Evolutionary conservation across 37 sponge, comb jelly and placozoan genomes (phyloP).

Genomic region (Beroe forskalii): DNA sequence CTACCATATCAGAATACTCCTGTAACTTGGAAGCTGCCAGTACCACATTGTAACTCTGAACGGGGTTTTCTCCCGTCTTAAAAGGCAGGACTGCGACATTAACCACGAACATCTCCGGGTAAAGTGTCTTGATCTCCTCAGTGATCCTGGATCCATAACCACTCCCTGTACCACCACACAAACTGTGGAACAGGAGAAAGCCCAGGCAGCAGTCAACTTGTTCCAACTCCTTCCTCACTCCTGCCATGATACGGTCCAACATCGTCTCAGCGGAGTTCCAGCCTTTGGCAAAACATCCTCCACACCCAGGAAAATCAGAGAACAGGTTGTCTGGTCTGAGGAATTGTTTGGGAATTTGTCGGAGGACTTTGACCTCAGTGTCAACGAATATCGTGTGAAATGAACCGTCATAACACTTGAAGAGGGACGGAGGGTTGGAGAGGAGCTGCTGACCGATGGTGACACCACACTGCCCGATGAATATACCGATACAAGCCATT

Average conservation of each 20-base stretch:
- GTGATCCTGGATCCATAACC: constrained; percentile 38
- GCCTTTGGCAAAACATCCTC: constrained; percentile 59
- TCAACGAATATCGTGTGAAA: constrained; percentile 24
- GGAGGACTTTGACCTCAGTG: constrained; percentile 52
- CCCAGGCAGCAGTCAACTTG: constrained; percentile 36
- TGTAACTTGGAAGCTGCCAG: neutral
- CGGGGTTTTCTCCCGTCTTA: constrained; percentile 24
- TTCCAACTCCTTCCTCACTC: neutral
- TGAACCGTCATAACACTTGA: constrained; percentile 42
- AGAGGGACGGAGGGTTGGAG: neutral
- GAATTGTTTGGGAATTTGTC: neutral
- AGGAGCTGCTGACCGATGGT: constrained; percentile 47
- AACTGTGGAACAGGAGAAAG: constrained; percentile 54
- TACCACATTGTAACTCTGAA: constrained; percentile 53
- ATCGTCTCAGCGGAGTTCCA: neutral
- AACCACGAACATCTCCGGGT: constrained; percentile 39
- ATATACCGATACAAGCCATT: constrained; percentile 57
- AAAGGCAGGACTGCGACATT: constrained; percentile 55
- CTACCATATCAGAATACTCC: constrained; percentile 45
- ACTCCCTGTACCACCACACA: constrained; percentile 62
- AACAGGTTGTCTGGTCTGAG: neutral
- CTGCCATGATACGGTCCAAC: neutral
- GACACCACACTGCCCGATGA: constrained; percentile 60
- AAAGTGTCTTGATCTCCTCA: constrained; percentile 27
- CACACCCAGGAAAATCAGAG: constrained; percentile 59